Conservation (phyloP, 2,888 invertebrate genomes). For the Acanthopleura granulata region DNA sequence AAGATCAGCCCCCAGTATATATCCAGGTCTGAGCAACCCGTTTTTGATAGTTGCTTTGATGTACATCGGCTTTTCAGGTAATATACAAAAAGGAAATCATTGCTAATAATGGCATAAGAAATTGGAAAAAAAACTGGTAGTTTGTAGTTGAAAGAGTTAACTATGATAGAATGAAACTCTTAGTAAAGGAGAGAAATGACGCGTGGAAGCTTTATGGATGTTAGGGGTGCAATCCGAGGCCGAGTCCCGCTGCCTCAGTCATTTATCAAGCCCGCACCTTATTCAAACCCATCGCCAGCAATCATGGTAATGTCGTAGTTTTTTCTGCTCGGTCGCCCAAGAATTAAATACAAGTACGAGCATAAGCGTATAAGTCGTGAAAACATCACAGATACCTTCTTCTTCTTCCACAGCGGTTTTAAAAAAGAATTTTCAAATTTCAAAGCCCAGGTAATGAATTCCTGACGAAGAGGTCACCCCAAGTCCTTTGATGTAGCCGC, state of each 20-base stretch:
- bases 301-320: neutral
- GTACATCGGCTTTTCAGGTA: neutral
- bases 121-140: slow-evolving; percentile 12
- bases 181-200: slow-evolving; percentile 8
- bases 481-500: slow-evolving; percentile 3
- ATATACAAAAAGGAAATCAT: slow-evolving; percentile 6
- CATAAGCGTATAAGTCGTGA: neutral
- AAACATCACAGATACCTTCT: slow-evolving; percentile 13
- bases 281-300: neutral
- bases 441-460: slow-evolving; percentile 8
- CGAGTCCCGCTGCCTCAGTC: neutral
- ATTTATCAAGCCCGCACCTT: slow-evolving; percentile 6
- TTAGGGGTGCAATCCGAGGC: neutral
- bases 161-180: neutral
- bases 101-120: slow-evolving; percentile 13
- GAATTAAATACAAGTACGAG: slow-evolving; percentile 6
- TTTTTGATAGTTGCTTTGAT: slow-evolving; percentile 13
- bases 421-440: slow-evolving; percentile 4
- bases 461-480: neutral
- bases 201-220: slow-evolving; percentile 17
- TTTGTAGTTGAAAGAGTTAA: slow-evolving; percentile 3
- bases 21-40: too few species aligned
- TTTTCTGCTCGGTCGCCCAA: neutral
- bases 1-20: too few species aligned
- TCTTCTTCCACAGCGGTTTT: neutral